Base-by-base conservation (phyloP, 2,113 vertebrate species). In the Brienomyrus brachyistius region DNA sequence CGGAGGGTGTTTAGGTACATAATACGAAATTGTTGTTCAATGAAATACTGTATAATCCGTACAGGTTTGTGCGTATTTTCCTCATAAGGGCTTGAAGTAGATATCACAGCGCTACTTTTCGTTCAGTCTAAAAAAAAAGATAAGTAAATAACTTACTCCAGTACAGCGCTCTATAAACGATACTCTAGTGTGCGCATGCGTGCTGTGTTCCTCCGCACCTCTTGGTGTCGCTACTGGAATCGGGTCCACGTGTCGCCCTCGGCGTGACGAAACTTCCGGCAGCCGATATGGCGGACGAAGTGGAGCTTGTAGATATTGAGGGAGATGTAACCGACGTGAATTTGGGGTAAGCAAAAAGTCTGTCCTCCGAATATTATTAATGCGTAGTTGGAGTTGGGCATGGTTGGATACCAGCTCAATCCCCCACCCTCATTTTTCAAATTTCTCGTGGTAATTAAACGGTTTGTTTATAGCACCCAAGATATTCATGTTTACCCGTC, bases 221-320 rank as follows among this genome's bases (percentile, higher is more conserved):
- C 83, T 51, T 10, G 43, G 47, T 86, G 23, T 51, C 84, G 50
- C 27, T 54, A 2, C 88, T 35, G 50, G 74, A 82, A 45, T 47
- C 51, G 13, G 31, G 17, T 70, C 62, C 62, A 80, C 31, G 35
- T 17, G 35, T 11, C 2, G 35, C 35, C 4, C 15, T 43, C 35
- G 11, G 62, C n/a, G n/a, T 70, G 27, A 87, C 23, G n/a, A 19
- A 51, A 87, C 70, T 83, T 91, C 56, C 82, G 86, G 59, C 59
- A 54, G 51, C 5, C 66, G 94, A 93, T 87, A 96, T 96, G 96
- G 95, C 95, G 85, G 98, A 98, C 89, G 98, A 99, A 86, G 87
- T 94, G 0, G 98, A 98, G 91, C 96, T 97, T 92, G 96, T 99
- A 92, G 98, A 98, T 47, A 94, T 99, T 15, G 98, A 99, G 88